These are phyloP conservation scores for Epirrita christyi DNA, from an alignment of 2,888 invertebrate genomes.

Conservation along the genomic window DNA sequence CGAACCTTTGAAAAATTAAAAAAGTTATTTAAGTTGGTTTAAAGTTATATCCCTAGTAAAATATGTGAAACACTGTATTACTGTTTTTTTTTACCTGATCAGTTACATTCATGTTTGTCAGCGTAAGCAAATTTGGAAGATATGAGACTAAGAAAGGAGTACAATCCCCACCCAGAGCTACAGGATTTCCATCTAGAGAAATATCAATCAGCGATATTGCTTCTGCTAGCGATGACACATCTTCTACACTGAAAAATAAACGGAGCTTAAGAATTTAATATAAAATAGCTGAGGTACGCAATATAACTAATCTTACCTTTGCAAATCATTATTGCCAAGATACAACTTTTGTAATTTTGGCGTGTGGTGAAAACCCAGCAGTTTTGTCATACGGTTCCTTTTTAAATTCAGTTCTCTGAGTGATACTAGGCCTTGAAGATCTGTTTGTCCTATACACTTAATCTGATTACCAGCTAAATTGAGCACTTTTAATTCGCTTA, in stretches of 20 bases:
- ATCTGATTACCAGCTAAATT: conserved; percentile 97
- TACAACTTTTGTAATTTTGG: conserved; percentile 91
- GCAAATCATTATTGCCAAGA: conserved; percentile 92
- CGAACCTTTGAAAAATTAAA: conserved; percentile 76
- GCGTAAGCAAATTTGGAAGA: conserved; percentile 88
- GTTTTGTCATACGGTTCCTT: conserved; percentile 91
- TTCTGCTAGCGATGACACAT: conserved; percentile 92
- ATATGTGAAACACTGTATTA: neutral
- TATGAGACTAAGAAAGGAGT: conserved; percentile 93
- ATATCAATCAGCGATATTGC: conserved; percentile 92
- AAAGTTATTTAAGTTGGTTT: too few species aligned
- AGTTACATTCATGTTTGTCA: conserved; percentile 92
- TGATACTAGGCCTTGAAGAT: conserved; percentile 91
- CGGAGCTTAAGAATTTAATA: neutral
- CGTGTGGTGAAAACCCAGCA: conserved; percentile 92
- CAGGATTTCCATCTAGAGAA: conserved; percentile 94
- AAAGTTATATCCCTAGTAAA: neutral
- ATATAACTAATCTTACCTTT: conserved; percentile 65
- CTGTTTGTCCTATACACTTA: conserved; percentile 89
- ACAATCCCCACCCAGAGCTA: conserved; percentile 92
- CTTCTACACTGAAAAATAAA: conserved; percentile 88
- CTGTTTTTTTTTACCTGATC: conserved; percentile 84
- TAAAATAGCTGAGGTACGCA: neutral
- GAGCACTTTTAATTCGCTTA: conserved; percentile 93
- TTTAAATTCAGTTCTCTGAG: conserved; percentile 95